phyloP scores from a whole-genome alignment of 2,797 vertebrate species.

The Capromys pilorides region DNA sequence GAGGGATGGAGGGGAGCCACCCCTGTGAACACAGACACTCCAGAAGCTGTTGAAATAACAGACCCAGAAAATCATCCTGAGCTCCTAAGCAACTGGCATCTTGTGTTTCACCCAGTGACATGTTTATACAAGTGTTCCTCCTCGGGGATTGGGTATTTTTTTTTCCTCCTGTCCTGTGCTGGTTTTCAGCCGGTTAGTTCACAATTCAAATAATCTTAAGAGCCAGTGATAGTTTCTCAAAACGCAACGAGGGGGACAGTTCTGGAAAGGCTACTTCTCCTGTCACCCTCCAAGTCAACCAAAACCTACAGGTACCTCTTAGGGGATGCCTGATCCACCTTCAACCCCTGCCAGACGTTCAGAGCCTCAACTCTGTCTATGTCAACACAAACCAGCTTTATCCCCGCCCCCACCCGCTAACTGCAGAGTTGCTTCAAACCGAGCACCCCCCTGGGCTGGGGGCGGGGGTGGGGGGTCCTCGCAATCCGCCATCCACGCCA shows the following conservation, averaged over 20 bases:
- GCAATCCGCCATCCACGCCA: neutral
- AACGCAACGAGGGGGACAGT: neutral
- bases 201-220: slow-evolving; percentile 24
- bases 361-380: neutral
- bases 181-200: slow-evolving; percentile 56
- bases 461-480: neutral
- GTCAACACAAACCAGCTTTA: slow-evolving; percentile 47
- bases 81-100: neutral
- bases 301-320: neutral
- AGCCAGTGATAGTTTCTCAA: slow-evolving; percentile 57
- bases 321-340: neutral
- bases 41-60: neutral
- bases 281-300: slow-evolving; percentile 35
- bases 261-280: neutral
- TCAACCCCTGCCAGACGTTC: slow-evolving; percentile 10
- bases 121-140: slow-evolving; percentile 36
- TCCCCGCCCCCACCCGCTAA: neutral
- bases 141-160: neutral
- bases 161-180: neutral
- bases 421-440: slow-evolving; percentile 11
- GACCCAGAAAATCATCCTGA: neutral
- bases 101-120: slow-evolving; percentile 30
- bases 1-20: neutral
- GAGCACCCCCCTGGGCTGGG: neutral
- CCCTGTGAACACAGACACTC: neutral